phyloP scores from a whole-genome alignment of 2,113 vertebrate genomes.

The Verasper variegatus region DNA sequence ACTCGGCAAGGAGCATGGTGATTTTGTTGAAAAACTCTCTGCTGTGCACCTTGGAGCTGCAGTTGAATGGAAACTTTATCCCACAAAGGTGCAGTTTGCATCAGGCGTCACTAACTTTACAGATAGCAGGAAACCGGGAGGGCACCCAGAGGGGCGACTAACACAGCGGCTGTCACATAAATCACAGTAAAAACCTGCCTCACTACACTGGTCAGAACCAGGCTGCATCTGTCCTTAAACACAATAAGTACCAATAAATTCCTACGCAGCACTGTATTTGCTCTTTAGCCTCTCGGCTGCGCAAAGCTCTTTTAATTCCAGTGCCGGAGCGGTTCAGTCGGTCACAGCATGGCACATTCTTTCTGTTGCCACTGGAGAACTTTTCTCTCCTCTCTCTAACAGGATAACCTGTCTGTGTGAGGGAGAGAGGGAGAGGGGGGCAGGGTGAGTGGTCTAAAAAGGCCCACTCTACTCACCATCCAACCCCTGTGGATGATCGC shows the following conservation, averaged over 20 bases:
- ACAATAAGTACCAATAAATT: conserved; percentile 73
- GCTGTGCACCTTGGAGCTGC: conserved; percentile 40
- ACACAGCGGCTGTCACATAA: conserved; percentile 42
- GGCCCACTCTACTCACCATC: conserved; percentile 72
- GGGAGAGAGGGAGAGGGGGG: conserved; percentile 33
- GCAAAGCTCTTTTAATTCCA: conserved; percentile 75
- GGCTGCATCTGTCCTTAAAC: conserved; percentile 58
- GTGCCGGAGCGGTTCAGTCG: conserved; percentile 64
- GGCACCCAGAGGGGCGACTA: conserved; percentile 51
- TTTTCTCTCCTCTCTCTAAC: conserved; percentile 74
- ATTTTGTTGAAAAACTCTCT: conserved; percentile 48
- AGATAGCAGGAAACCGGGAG: conserved; percentile 53
- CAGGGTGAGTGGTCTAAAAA: conserved; percentile 58
- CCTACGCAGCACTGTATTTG: conserved; percentile 64
- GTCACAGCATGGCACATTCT: conserved; percentile 82
- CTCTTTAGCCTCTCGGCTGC: conserved; percentile 60
- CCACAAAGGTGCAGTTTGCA: conserved; percentile 58
- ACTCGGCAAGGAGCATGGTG: conserved; percentile 18
- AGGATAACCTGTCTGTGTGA: conserved; percentile 75
- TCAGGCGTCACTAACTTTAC: conserved; percentile 44
- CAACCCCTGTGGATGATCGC: conserved; percentile 68
- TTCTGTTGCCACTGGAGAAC: conserved; percentile 84
- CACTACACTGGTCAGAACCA: conserved; percentile 47
- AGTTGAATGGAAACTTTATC: conserved; percentile 68
- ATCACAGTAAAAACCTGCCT: conserved; percentile 51